Conservation (phyloP, 2,888 invertebrate species). For the Andrena minutula region DNA sequence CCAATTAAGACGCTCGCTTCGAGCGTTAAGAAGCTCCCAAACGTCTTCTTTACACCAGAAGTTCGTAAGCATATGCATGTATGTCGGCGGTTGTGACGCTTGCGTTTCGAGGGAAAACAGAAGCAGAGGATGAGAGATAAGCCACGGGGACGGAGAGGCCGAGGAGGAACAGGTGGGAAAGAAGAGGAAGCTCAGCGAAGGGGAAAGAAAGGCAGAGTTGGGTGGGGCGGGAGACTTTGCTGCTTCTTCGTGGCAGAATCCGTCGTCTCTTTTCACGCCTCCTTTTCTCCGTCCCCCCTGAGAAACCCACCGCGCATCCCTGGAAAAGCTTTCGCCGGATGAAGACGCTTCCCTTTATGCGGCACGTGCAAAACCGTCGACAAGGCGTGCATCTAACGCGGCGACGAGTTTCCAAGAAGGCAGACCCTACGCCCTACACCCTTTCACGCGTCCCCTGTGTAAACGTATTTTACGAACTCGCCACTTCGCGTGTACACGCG, state of each 20-base stretch:
- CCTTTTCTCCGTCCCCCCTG: conserved; percentile 41
- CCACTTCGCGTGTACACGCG: conserved; percentile 39
- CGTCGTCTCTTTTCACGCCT: conserved; percentile 63
- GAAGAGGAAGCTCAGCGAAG: conserved; percentile 16
- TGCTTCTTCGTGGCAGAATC: conserved; percentile 65
- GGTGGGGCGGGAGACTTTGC: conserved; percentile 64
- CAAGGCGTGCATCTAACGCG: conserved; percentile 49
- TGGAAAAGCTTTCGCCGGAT: conserved; percentile 69
- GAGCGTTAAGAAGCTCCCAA: conserved; percentile 11
- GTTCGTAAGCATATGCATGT: conserved; percentile 26
- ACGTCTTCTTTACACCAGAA: not conserved
- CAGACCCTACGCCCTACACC: conserved; percentile 18
- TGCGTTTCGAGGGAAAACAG: conserved; percentile 12
- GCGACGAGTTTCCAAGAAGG: conserved; percentile 59
- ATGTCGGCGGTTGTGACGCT: not conserved
- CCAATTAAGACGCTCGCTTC: conserved; percentile 12
- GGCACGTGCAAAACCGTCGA: conserved; percentile 66
- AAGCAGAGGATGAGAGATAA: conserved; percentile 2
- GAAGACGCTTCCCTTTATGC: conserved; percentile 72
- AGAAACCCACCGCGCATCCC: conserved; percentile 57
- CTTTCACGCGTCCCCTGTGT: conserved; percentile 35
- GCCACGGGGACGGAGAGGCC: not conserved
- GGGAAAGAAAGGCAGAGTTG: conserved; percentile 9
- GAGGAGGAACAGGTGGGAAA: conserved; percentile 12
- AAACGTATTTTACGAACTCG: conserved; percentile 59